Evolutionary conservation across 2,113 vertebrate species (phyloP).

Genomic region (Pomatorhinus ruficollis): DNA sequence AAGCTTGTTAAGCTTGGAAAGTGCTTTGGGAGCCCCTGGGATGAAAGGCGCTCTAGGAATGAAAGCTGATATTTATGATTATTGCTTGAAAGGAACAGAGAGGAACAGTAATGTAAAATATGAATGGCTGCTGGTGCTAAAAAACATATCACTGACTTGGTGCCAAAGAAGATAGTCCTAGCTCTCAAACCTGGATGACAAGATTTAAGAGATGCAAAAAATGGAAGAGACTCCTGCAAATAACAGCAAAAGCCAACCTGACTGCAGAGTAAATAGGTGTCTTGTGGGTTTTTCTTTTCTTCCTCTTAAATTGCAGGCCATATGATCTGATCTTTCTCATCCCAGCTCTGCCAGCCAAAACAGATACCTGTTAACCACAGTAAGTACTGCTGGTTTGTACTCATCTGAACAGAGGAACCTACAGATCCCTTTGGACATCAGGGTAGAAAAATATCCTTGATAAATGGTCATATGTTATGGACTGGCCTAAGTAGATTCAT

Average conservation of each 20-base stretch:
- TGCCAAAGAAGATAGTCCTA: constrained; percentile 28
- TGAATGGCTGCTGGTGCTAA: constrained; percentile 52
- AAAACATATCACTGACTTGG: neutral
- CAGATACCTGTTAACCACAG: neutral
- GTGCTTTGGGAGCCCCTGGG: constrained; percentile 45
- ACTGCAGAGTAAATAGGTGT: neutral
- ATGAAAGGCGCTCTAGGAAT: constrained; percentile 51
- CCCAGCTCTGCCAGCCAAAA: neutral
- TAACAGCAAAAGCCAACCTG: neutral
- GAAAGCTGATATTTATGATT: constrained; percentile 66
- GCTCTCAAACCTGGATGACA: constrained; percentile 19
- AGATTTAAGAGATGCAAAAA: constrained; percentile 33
- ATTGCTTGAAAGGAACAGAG: constrained; percentile 52
- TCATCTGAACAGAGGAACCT: neutral
- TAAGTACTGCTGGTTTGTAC: neutral
- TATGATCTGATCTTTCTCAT: neutral
- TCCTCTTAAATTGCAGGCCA: neutral
- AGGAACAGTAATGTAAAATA: constrained; percentile 51
- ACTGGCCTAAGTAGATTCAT: neutral
- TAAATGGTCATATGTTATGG: neutral
- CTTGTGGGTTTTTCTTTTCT: neutral
- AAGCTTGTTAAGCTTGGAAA: constrained; percentile 56
- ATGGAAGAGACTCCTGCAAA: neutral
- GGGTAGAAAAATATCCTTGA: neutral
- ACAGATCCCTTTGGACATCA: neutral